Percentiles rank a stretch among this genome's conserved stretches.
phyloP scores from a whole-genome alignment of 2,113 vertebrate species.

The Plectropomus leopardus region DNA sequence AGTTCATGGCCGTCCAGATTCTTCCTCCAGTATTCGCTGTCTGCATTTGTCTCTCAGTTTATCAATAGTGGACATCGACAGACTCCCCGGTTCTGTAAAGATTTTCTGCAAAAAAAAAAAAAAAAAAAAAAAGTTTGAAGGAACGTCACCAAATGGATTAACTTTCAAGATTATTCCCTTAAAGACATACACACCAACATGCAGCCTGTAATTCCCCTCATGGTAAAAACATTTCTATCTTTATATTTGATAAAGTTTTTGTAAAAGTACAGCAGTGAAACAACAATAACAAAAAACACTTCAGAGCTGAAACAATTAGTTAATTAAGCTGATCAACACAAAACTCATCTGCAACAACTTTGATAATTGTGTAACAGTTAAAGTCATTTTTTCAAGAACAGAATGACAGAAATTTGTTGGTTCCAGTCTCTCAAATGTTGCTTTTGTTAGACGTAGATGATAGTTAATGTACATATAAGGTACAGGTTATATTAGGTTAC shows the following conservation, averaged over 20 bases:
- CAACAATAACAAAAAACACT: not conserved
- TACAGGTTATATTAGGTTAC: too few species aligned
- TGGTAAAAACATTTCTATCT: not conserved
- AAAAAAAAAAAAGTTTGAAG: not conserved
- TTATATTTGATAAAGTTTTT: not conserved
- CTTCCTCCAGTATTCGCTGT: constrained; percentile 83
- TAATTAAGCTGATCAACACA: not conserved
- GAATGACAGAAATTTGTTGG: not conserved
- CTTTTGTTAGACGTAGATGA: not conserved
- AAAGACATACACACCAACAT: not conserved
- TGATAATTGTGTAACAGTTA: not conserved
- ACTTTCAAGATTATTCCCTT: not conserved
- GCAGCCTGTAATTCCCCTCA: not conserved
- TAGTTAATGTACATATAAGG: too few species aligned
- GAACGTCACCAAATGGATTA: not conserved
- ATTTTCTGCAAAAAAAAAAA: constrained; percentile 86
- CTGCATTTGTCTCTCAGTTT: constrained; percentile 89
- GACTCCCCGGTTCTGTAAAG: constrained; percentile 91
- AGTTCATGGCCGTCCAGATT: constrained; percentile 60
- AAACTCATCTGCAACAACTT: not conserved
- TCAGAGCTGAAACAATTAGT: not conserved
- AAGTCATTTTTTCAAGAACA: not conserved
- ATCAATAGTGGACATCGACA: constrained; percentile 88
- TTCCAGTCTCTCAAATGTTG: not conserved
- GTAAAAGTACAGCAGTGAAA: not conserved